phyloP scores from a whole-genome alignment of 1,140 invertebrate genomes.

The Hestina assimilis region DNA sequence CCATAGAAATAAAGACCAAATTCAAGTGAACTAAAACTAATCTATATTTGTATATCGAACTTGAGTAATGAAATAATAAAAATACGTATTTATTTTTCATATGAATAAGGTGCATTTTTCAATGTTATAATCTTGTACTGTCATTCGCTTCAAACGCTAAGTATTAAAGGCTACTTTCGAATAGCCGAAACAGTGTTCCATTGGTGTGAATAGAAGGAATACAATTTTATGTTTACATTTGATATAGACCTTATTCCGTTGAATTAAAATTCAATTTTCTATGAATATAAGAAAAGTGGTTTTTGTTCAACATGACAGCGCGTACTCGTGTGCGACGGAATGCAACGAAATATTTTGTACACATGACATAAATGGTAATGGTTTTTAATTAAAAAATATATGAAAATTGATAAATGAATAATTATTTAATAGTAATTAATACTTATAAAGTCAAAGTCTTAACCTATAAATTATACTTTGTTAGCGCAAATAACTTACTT shows the following conservation, averaged over 20 bases:
- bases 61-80: not conserved
- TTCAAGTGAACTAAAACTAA: not conserved
- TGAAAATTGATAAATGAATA: not conserved
- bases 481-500: too few species aligned
- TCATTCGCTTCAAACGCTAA: constrained; percentile 18
- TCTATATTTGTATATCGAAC: not conserved
- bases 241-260: constrained; percentile 8
- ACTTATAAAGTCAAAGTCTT: too few species aligned
- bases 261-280: constrained; percentile 28
- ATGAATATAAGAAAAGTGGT: not conserved
- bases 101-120: not conserved
- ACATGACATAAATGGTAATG: not conserved
- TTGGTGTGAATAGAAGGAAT: constrained; percentile 13
- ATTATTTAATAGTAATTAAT: too few species aligned
- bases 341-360: constrained; percentile 1
- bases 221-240: constrained; percentile 9
- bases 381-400: not conserved
- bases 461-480: too few species aligned
- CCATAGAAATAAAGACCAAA: not conserved
- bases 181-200: constrained; percentile 19
- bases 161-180: constrained; percentile 26
- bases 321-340: constrained; percentile 60
- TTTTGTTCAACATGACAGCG: constrained; percentile 44
- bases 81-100: not conserved
- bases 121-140: constrained; percentile 1